Percentiles rank a stretch among this genome's conserved stretches.
These are phyloP conservation scores for Microplitis manilae DNA, from an alignment of 2,888 invertebrate genomes.

Conservation along the genomic window DNA sequence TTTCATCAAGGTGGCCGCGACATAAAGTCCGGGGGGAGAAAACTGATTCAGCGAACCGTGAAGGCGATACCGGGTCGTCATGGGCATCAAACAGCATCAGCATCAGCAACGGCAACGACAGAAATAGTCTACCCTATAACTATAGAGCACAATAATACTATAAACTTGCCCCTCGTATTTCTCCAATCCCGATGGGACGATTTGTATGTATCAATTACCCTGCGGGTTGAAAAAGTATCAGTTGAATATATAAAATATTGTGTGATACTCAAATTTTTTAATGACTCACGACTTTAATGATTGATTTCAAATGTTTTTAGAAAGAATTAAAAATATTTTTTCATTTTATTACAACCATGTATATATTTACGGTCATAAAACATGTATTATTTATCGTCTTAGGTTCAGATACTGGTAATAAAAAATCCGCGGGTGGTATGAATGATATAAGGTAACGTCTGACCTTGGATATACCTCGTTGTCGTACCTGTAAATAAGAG, in stretches of 20 bases:
- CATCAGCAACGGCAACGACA: conserved; percentile 43
- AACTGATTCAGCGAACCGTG: conserved; percentile 65
- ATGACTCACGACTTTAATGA: not conserved
- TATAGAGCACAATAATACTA: not conserved
- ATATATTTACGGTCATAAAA: conserved; percentile 43
- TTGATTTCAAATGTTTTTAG: not conserved
- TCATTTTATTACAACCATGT: not conserved
- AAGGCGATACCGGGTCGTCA: conserved; percentile 67
- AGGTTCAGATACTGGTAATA: not conserved
- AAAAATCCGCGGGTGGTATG: conserved; percentile 20
- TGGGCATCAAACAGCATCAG: conserved; percentile 51
- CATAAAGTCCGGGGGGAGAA: conserved; percentile 50
- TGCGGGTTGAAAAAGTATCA: conserved; percentile 47
- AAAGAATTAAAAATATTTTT: not conserved
- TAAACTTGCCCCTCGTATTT: conserved; percentile 48
- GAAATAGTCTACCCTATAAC: conserved; percentile 30
- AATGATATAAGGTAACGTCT: conserved; percentile 9
- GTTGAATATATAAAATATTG: conserved; percentile 17
- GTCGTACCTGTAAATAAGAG: not conserved
- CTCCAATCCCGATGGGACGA: conserved; percentile 53
- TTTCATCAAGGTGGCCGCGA: conserved; percentile 28
- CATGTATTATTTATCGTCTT: conserved; percentile 17
- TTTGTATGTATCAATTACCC: conserved; percentile 66
- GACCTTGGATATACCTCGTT: not conserved
- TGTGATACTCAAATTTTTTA: not conserved